Conservation (phyloP, 2,797 vertebrate species). For the Cyclopterus lumpus region DNA sequence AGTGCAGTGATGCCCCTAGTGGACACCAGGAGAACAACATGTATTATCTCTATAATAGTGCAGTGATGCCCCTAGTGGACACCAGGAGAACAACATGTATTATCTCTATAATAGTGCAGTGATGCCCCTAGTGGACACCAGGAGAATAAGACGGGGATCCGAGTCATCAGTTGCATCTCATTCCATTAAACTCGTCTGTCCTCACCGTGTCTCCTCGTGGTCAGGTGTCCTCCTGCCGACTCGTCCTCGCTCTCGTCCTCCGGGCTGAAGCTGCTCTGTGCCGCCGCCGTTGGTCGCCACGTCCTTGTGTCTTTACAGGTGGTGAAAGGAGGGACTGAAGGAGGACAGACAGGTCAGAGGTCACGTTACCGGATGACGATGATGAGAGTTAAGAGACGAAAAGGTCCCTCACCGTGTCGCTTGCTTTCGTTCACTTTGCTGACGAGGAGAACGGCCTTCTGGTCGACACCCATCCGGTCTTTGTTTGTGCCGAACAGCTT, state of each 20-base stretch:
- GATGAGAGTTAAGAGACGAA: too few relatives aligned
- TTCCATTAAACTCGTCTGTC: too few relatives aligned
- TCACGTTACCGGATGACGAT: neutral
- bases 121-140: too few relatives aligned
- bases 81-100: too few relatives aligned
- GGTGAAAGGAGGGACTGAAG: conserved; percentile 92
- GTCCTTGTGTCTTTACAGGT: conserved; percentile 92
- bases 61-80: too few relatives aligned
- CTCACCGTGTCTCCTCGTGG: conserved; percentile 84
- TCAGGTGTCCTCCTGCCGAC: conserved; percentile 67
- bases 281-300: conserved; percentile 88
- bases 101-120: too few relatives aligned
- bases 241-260: conserved; percentile 85
- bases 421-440: conserved; percentile 96
- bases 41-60: too few relatives aligned
- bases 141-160: too few relatives aligned
- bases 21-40: too few relatives aligned
- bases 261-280: conserved; percentile 45
- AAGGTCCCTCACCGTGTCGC: conserved; percentile 87
- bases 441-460: conserved; percentile 97
- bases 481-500: conserved; percentile 93
- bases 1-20: too few relatives aligned
- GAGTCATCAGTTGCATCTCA: too few relatives aligned
- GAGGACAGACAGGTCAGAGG: neutral
- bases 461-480: conserved; percentile 94